Percentiles rank a stretch among this genome's conserved stretches.
Conservation (phyloP, 2,888 invertebrate genomes). For the Deroplatys truncata region DNA sequence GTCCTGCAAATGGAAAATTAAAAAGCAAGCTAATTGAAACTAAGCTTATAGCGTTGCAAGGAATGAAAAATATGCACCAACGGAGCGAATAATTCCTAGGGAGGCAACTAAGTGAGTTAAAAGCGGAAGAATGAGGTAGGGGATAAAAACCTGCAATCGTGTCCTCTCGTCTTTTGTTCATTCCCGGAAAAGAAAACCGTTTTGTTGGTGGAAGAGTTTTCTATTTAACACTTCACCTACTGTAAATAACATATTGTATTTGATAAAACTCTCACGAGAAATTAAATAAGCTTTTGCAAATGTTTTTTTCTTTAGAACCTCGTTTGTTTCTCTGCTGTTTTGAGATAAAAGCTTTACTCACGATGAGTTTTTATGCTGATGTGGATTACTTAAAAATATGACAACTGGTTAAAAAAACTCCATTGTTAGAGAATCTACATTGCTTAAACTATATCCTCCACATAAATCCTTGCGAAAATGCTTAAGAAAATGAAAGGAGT, state of each 20-base stretch:
- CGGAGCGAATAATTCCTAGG: constrained; percentile 16
- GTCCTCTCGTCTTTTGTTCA: background rate
- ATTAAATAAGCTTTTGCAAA: background rate
- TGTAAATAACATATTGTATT: background rate
- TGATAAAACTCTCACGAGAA: background rate
- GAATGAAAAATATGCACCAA: constrained; percentile 24
- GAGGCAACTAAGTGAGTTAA: background rate
- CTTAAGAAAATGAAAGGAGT: no score
- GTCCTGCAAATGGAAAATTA: constrained; percentile 23
- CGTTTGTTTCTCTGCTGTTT: no score
- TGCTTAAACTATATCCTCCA: no score
- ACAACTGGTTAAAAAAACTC: no score
- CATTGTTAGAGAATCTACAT: no score
- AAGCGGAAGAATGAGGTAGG: background rate
- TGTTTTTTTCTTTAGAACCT: no score
- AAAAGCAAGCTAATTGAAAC: constrained; percentile 28
- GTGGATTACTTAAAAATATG: no score
- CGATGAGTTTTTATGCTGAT: no score
- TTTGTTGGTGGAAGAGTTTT: background rate
- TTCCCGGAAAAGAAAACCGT: background rate
- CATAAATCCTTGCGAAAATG: no score
- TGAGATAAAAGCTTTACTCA: no score
- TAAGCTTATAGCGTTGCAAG: constrained; percentile 17
- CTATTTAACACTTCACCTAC: background rate
- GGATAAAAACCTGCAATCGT: background rate